These are phyloP conservation scores for Seriola rivoliana DNA, from an alignment of 2,113 vertebrate species.

Conservation along the genomic window DNA sequence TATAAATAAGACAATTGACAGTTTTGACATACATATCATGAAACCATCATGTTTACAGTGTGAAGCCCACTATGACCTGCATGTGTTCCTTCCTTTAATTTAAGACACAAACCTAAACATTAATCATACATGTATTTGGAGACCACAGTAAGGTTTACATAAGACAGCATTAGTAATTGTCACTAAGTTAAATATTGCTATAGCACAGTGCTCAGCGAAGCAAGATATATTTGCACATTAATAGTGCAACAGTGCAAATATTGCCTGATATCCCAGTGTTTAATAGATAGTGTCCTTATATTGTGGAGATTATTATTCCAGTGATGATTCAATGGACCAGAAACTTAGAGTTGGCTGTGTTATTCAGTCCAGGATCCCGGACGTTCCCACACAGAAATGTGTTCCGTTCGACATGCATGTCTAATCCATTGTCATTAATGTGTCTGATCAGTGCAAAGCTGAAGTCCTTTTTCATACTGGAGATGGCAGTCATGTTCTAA, in stretches of 20 bases:
- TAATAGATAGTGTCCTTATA: background rate
- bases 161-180: background rate
- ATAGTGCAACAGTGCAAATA: background rate
- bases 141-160: background rate
- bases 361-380: background rate
- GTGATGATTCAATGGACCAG: background rate
- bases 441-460: background rate
- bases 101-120: background rate
- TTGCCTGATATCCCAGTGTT: background rate
- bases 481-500: background rate
- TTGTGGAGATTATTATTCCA: background rate
- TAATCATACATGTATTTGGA: background rate
- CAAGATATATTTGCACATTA: background rate
- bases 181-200: background rate
- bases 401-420: background rate
- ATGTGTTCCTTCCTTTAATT: constrained; percentile 10
- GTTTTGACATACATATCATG: too few relatives aligned
- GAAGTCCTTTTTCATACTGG: background rate
- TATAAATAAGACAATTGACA: too few relatives aligned
- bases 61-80: background rate
- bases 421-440: background rate
- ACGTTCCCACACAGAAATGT: background rate
- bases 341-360: background rate
- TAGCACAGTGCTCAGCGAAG: background rate
- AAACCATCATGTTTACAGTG: too few relatives aligned